phyloP scores from a whole-genome alignment of 2,113 vertebrate genomes.

The Pogonocichla stellata region DNA sequence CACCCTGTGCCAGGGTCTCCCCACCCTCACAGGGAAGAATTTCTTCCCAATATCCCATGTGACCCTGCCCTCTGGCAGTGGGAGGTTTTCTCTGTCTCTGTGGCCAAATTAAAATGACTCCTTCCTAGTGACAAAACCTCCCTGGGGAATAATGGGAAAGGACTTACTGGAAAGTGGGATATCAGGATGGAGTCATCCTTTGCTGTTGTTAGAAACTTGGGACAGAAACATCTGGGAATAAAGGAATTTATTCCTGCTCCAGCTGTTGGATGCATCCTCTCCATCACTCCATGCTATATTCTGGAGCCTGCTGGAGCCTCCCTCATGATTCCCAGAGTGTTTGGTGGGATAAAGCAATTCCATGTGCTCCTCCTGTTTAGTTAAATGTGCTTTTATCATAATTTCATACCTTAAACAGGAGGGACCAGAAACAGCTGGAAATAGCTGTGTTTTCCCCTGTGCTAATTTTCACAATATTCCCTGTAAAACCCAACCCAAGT shows the following conservation, averaged over 20 bases:
- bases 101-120: not conserved
- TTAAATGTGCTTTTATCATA: not conserved
- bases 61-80: fast-evolving
- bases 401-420: not conserved
- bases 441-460: fast-evolving
- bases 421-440: not conserved
- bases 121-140: not conserved
- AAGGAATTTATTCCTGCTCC: not conserved
- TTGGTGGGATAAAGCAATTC: not conserved
- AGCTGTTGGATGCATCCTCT: not conserved
- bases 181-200: not conserved
- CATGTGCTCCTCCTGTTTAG: not conserved
- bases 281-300: fast-evolving
- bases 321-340: fast-evolving
- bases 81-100: not conserved
- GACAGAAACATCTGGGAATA: not conserved
- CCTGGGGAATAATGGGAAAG: not conserved
- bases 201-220: not conserved
- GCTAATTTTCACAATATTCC: not conserved
- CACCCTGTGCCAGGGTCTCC: not conserved
- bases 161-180: not conserved
- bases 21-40: not conserved
- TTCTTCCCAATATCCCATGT: not conserved
- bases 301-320: not conserved
- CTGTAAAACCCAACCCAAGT: not conserved